phyloP scores from a whole-genome alignment of 2,113 vertebrate genomes.

The Hyla sarda region DNA sequence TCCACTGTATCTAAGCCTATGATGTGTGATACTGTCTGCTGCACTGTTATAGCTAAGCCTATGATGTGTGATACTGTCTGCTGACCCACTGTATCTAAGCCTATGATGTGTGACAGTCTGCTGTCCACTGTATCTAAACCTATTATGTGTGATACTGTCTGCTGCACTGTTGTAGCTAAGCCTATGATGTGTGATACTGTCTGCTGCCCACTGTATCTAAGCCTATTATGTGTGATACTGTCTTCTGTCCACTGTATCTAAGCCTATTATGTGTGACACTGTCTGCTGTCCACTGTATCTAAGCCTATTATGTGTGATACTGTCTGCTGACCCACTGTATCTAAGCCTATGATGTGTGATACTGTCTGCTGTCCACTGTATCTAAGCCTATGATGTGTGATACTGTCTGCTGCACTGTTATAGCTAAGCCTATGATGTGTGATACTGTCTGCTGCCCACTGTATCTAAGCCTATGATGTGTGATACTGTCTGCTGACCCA shows the following conservation, averaged over 20 bases:
- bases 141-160: too few relatives aligned
- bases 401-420: neutral
- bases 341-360: neutral
- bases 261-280: neutral
- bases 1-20: neutral
- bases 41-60: neutral
- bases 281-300: neutral
- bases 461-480: neutral
- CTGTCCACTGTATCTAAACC: neutral
- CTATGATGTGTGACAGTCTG: neutral
- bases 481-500: neutral
- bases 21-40: neutral
- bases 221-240: too few relatives aligned
- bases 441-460: neutral
- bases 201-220: too few relatives aligned
- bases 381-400: neutral
- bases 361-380: neutral
- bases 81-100: neutral
- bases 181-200: too few relatives aligned
- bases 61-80: neutral
- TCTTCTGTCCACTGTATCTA: too few relatives aligned
- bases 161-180: too few relatives aligned
- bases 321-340: too few relatives aligned
- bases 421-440: neutral
- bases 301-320: too few relatives aligned